These are phyloP conservation scores for Agrilus planipennis DNA, from an alignment of 1,140 invertebrate genomes.

Conservation along the genomic window DNA sequence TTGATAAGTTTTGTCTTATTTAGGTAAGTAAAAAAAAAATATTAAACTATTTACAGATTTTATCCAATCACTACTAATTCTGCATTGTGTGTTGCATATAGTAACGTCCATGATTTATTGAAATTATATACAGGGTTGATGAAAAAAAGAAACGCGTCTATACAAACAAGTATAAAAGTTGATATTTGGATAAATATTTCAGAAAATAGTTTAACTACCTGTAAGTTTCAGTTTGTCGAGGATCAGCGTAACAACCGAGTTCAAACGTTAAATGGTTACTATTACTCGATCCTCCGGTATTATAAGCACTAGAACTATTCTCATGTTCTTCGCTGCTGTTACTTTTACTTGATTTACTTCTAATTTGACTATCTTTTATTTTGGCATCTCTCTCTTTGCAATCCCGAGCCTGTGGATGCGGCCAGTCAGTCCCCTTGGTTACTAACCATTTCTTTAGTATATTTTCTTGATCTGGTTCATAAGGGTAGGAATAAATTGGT, in stretches of 20 bases:
- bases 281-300: conserved; percentile 63
- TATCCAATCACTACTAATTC: too few relatives aligned
- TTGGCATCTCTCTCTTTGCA: conserved; percentile 15
- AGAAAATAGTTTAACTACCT: conserved; percentile 9
- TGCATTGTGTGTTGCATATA: too few relatives aligned
- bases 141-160: too few relatives aligned
- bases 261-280: conserved; percentile 55
- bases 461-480: conserved; percentile 39
- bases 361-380: conserved; percentile 14
- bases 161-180: not conserved
- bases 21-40: too few relatives aligned
- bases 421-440: conserved; percentile 30
- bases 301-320: conserved; percentile 62
- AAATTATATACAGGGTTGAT: too few relatives aligned
- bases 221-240: conserved; percentile 35
- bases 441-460: conserved; percentile 29
- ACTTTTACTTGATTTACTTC: conserved; percentile 34
- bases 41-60: too few relatives aligned
- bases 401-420: conserved; percentile 16
- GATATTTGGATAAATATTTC: not conserved
- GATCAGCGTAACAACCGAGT: conserved; percentile 38
- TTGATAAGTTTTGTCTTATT: too few relatives aligned
- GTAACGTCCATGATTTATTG: too few relatives aligned
- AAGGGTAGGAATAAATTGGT: conserved; percentile 53
- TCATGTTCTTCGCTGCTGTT: conserved; percentile 45